A percentile compares a stretch with the other conserved stretches of the same genome.
Conservation (phyloP, 2,888 invertebrate genomes). For the Hyppa rectilinea region DNA sequence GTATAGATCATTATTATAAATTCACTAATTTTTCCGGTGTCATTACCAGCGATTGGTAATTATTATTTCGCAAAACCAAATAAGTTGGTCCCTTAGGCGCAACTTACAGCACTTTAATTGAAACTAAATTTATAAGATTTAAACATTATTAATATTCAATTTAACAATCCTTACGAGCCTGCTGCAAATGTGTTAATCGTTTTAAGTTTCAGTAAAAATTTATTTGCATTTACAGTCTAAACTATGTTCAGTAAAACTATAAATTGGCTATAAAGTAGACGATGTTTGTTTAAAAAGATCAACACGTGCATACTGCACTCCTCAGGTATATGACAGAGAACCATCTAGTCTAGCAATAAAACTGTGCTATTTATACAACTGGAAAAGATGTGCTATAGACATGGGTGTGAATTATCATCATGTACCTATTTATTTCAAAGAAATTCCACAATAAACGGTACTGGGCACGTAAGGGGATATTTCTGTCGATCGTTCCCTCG, state of each 20-base stretch:
- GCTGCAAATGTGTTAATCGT: not conserved
- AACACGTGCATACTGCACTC: slow-evolving; percentile 35
- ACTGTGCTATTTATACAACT: slow-evolving; percentile 28
- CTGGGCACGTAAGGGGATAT: slow-evolving; percentile 84
- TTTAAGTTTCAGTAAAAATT: not conserved
- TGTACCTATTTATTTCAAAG: slow-evolving; percentile 63
- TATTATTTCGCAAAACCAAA: not conserved
- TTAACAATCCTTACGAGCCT: not conserved
- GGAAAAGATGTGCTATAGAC: slow-evolving; percentile 38
- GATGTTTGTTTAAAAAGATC: slow-evolving; percentile 30
- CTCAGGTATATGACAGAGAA: slow-evolving; percentile 14
- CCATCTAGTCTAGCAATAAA: slow-evolving; percentile 23
- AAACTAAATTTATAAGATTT: too few species aligned
- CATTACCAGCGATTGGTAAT: not conserved
- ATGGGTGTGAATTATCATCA: slow-evolving; percentile 35
- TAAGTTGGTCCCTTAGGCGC: rapidly evolving
- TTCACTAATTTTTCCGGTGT: not conserved
- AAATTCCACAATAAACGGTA: slow-evolving; percentile 75
- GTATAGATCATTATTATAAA: too few species aligned
- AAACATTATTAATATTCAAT: not conserved
- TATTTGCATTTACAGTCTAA: not conserved
- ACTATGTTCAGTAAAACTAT: slow-evolving; percentile 9
- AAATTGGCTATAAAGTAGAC: slow-evolving; percentile 18
- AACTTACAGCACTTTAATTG: not conserved
- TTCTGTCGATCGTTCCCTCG: slow-evolving; percentile 83